Conservation (phyloP, 2,113 vertebrate genomes). For the Bubo bubo region DNA sequence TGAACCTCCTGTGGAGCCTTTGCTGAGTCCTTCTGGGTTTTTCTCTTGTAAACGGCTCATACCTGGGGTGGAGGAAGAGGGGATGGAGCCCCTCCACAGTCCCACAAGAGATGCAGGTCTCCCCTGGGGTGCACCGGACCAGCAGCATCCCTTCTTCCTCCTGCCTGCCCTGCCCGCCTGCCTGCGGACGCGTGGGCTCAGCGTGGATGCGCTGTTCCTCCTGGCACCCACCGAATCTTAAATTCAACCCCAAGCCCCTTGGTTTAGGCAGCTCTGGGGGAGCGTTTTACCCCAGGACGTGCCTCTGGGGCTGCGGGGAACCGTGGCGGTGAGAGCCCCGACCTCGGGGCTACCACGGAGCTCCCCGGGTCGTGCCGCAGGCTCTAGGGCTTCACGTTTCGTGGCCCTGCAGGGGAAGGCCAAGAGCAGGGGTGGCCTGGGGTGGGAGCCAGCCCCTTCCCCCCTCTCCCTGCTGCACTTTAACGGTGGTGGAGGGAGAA, state of each 20-base stretch:
- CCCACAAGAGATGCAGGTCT: neutral
- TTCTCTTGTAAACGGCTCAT: neutral
- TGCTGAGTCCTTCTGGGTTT: neutral
- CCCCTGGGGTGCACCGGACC: neutral
- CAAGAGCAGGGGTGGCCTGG: neutral
- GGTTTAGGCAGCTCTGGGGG: neutral
- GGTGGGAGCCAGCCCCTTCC: neutral
- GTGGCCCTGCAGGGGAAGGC: neutral
- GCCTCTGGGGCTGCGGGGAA: neutral
- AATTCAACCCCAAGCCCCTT: fast-evolving
- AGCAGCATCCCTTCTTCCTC: neutral
- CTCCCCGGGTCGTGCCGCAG: fast-evolving
- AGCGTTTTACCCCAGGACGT: neutral
- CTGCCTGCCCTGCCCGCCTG: neutral
- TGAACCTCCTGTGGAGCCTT: neutral
- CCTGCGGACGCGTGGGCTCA: neutral
- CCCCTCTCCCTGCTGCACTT: conserved; percentile 63
- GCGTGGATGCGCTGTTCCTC: fast-evolving
- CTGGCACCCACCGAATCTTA: neutral
- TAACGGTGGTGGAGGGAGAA: neutral
- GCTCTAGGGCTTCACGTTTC: fast-evolving
- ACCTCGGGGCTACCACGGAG: neutral
- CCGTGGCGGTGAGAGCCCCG: neutral
- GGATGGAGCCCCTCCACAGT: neutral
- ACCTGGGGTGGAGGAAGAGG: neutral